Base-by-base conservation (phyloP, 1,140 invertebrate genomes). In the Epicauta chinensis region DNA sequence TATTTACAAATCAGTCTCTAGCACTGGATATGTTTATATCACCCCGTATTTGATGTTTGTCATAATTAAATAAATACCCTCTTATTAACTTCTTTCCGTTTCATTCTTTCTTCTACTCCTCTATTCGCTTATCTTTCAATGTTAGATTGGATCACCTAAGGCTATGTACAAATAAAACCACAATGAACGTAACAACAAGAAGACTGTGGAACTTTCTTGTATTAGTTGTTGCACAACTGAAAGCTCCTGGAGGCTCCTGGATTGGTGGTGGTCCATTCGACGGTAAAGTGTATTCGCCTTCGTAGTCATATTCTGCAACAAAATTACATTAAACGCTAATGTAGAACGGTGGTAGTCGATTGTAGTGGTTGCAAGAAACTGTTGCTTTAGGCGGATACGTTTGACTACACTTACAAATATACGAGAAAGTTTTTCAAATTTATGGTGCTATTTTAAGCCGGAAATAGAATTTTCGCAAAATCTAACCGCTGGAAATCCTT, bases 261-360 rank as follows among this genome's bases (percentile, higher is more conserved):
- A 67, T 64, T 10, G 63, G 64, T 7, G 65, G 61, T 16, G 67
- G 64, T 2, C 63, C 60, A 43, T 67, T 64, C 15, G 66, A 68
- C 10, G 66, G 60, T 14, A 69, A 60, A 36, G 63, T 68, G 55
- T 64, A 69, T 17, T 69, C 67, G 11, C 49, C 53, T 36, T 67
- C 65, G 53, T 68, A 63, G 49, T 65, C 66, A 53, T 67, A 67
- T 42, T 68, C 66, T 66, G 60, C 14, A 59, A 50, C 45, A 49
- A 49, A 49, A 49, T 49, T 39, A 49, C 46, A 49, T 49, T 49
- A 39, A 47, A 49, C 36, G 16, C 29, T 49, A 49, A 49, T 40
- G 46, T 11, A 36, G 17, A 49, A 49, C 32, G 32, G 10, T 3
- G 32, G 32, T 12, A 10, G 32, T 34, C 3, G 5, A 34, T 7